Evolutionary conservation across 2,888 invertebrate genomes (phyloP).

Genomic region (Clepsis dumicolana): DNA sequence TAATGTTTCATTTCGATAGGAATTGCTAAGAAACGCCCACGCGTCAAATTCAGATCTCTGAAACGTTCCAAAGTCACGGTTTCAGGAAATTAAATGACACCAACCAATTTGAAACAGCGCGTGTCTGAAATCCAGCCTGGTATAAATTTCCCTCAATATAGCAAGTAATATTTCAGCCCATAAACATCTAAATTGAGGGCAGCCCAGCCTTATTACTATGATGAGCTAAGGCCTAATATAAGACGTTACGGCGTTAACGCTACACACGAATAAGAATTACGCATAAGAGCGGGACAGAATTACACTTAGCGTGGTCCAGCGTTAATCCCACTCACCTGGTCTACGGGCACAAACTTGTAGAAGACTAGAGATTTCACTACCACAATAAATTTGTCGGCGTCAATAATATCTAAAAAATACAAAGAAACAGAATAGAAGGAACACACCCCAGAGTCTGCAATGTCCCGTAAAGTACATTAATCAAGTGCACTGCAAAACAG

Average conservation of each 20-base stretch:
- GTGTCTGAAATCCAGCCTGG: slow-evolving; percentile 18
- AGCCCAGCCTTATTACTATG: background rate
- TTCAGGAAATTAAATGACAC: slow-evolving; percentile 40
- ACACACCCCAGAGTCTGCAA: background rate
- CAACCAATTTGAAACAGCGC: slow-evolving; percentile 24
- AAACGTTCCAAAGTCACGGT: slow-evolving; percentile 9
- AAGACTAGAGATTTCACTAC: too few species aligned
- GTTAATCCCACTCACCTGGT: too few species aligned
- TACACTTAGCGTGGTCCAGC: too few species aligned
- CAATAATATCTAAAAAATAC: too few species aligned
- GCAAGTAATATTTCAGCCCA: background rate
- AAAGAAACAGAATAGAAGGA: too few species aligned
- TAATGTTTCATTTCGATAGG: background rate
- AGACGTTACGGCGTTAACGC: too few species aligned
- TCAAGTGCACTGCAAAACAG: background rate
- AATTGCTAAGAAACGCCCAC: background rate
- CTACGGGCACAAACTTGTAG: too few species aligned
- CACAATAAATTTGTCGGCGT: too few species aligned
- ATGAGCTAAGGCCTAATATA: too few species aligned
- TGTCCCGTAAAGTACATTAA: slow-evolving; percentile 3
- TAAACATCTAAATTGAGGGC: background rate
- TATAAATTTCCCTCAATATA: background rate
- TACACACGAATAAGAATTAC: too few species aligned
- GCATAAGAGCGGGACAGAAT: too few species aligned
- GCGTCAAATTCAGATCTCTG: background rate